phyloP scores from a whole-genome alignment of 2,113 vertebrate species.

The Rutilus rutilus region DNA sequence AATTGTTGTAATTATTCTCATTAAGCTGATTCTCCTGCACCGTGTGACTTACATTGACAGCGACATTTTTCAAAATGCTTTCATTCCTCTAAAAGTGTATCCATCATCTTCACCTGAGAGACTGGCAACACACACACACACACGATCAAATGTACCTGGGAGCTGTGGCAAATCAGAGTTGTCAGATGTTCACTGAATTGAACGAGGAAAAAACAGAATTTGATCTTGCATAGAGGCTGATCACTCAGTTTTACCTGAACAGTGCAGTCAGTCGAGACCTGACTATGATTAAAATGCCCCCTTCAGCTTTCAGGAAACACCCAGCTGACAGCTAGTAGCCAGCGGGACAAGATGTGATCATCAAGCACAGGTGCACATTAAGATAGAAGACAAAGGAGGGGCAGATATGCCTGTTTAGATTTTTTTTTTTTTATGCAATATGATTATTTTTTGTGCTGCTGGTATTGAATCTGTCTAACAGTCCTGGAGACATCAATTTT shows the following conservation, averaged over 20 bases:
- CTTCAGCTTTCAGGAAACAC: slow-evolving; percentile 39
- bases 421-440: neutral
- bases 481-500: neutral
- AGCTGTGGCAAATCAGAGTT: slow-evolving; percentile 59
- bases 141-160: slow-evolving; percentile 57
- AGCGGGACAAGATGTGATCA: slow-evolving; percentile 35
- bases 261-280: slow-evolving; percentile 41
- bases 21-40: slow-evolving; percentile 16
- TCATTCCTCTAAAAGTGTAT: slow-evolving; percentile 43
- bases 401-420: neutral
- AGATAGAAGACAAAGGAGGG: neutral
- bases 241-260: slow-evolving; percentile 45
- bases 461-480: slow-evolving; percentile 6
- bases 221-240: slow-evolving; percentile 58
- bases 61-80: slow-evolving; percentile 50
- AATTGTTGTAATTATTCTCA: slow-evolving; percentile 42
- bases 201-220: slow-evolving; percentile 63
- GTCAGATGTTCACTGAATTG: slow-evolving; percentile 66
- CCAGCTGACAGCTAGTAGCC: slow-evolving; percentile 27
- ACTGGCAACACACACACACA: slow-evolving; percentile 42
- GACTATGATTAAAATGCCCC: slow-evolving; percentile 53
- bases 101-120: slow-evolving; percentile 47
- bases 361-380: slow-evolving; percentile 32
- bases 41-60: slow-evolving; percentile 42
- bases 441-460: neutral